Evolutionary conservation across 2,888 invertebrate species (phyloP).

Genomic region (Drosophila falleni): DNA sequence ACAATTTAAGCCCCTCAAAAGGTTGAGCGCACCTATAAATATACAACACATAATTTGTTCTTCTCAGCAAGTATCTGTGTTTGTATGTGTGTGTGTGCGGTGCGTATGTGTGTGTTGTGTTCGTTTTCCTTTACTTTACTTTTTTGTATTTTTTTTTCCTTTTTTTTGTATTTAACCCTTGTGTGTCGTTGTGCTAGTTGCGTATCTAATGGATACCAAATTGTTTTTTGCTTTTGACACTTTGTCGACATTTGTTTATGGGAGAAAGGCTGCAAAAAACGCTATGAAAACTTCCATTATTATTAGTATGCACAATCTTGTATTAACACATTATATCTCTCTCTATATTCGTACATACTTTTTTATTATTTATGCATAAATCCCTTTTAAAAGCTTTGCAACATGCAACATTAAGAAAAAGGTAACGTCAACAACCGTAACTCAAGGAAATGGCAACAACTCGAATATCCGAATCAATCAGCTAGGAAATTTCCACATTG

Average conservation of each 20-base stretch:
- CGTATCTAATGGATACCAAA: slow-evolving; percentile 77
- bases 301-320: not conserved
- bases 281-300: slow-evolving; percentile 13
- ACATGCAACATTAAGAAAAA: not conserved
- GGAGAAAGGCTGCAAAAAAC: slow-evolving; percentile 21
- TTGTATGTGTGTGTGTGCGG: slow-evolving; percentile 20
- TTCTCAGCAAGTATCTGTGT: slow-evolving; percentile 14
- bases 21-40: slow-evolving; percentile 76
- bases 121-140: not conserved
- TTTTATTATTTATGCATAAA: slow-evolving; percentile 1
- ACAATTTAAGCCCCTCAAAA: slow-evolving; percentile 74
- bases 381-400: not conserved
- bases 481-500: not conserved
- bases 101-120: slow-evolving; percentile 24
- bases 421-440: not conserved
- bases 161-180: slow-evolving; percentile 44
- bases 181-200: slow-evolving; percentile 64
- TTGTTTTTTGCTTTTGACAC: slow-evolving; percentile 47
- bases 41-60: slow-evolving; percentile 65
- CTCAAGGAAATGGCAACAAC: not conserved
- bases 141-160: not conserved
- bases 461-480: slow-evolving; percentile 1
- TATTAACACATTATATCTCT: slow-evolving; percentile 11
- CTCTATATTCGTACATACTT: not conserved
- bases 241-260: slow-evolving; percentile 26